phyloP scores from a whole-genome alignment of 2,888 invertebrate species.

The Hydroisotoma schaefferi region DNA sequence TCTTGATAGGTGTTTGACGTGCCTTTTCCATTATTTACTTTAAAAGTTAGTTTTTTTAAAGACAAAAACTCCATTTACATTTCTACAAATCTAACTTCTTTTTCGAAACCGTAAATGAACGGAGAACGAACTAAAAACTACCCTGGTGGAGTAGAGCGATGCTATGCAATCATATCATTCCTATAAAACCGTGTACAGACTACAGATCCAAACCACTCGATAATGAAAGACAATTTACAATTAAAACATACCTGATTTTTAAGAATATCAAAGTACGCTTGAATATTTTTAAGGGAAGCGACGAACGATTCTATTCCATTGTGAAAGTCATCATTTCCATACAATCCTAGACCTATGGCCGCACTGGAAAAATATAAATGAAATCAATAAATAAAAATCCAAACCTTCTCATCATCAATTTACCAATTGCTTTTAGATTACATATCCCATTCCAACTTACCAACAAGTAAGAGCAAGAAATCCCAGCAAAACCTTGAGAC shows the following conservation, averaged over 20 bases:
- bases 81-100: too few species aligned
- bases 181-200: too few species aligned
- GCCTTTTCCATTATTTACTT: too few species aligned
- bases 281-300: slow-evolving; percentile 74
- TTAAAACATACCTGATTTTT: slow-evolving; percentile 69
- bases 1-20: too few species aligned
- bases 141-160: too few species aligned
- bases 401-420: slow-evolving; percentile 2
- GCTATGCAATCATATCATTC: too few species aligned
- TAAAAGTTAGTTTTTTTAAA: too few species aligned
- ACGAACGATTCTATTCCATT: slow-evolving; percentile 80
- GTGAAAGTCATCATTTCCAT: slow-evolving; percentile 92
- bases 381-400: slow-evolving; percentile 9
- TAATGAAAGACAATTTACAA: too few species aligned
- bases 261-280: slow-evolving; percentile 72
- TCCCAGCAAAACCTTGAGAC: slow-evolving; percentile 61
- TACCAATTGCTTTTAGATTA: background rate
- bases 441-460: slow-evolving; percentile 50
- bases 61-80: too few species aligned
- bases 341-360: slow-evolving; percentile 83
- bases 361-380: slow-evolving; percentile 56
- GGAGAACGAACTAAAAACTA: too few species aligned
- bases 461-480: slow-evolving; percentile 75
- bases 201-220: too few species aligned
- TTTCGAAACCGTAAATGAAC: too few species aligned